Evolutionary conservation across 2,888 invertebrate genomes (phyloP), one percentile per base, ranked within the genome.

Genomic region (Tetragonisca angustula): DNA sequence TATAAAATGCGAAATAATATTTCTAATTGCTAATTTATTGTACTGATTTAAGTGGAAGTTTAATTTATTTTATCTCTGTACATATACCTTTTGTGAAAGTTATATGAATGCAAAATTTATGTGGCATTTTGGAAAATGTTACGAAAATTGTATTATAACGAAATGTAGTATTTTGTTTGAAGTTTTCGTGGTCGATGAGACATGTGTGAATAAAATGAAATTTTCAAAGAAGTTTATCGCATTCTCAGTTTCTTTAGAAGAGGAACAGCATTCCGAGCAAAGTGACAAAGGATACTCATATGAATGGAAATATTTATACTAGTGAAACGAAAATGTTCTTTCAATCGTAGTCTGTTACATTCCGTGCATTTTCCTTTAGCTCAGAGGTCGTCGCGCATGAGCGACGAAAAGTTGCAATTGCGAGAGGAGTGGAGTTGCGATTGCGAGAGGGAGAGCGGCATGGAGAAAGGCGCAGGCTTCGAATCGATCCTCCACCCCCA

Each of bases 391-490:
- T 72, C 67, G 88, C 85, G 86, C 83, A 85, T 86, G 86, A 67
- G 67, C 78, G 68, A 50, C 65, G 78, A 71, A 83, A 84, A 75
- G 76, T 83, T 79, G 54, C 76, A 77, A 85, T 81, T 87, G 76
- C 87, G 87, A 81, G 69, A 61, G 70, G 77, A 85, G 78, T 11
- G 43, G 11, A 43, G 43, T 43, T 43, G 43, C 9, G 43, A 43
- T 43, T 43, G 43, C 2, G 11, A 43, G 43, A 43, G 43, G 43
- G 43, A 43, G 43, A 85, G 79, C 70, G 76, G 73, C 76, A 76
- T 69, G 80, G 79, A 84, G 77, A 85, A 90, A 85, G 83, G 93
- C 93, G 93, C 93, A 93, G 88, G 91, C 92, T 86, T 91, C 90
- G 87, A 92, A 93, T 93, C 93, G 93, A 93, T 93, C 87, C 85